Conservation (phyloP, 2,797 vertebrate species). For the Calcarius lapponicus region DNA sequence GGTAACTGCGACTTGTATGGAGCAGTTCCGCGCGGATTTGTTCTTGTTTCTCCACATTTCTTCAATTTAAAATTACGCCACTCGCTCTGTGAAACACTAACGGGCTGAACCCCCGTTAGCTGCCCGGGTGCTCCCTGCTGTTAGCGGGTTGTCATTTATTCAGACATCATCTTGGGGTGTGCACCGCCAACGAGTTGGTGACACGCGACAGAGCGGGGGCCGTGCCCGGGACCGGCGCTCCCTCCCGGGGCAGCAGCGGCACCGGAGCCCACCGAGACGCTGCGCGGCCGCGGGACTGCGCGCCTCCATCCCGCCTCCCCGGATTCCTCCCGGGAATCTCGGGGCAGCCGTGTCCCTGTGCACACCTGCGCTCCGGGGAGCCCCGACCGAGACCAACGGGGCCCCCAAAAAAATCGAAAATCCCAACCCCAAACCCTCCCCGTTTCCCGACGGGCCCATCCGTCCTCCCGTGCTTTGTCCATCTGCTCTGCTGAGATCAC, state of each 20-base stretch:
- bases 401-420: fast-evolving
- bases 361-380: not conserved
- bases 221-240: too few species aligned
- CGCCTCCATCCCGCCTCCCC: not conserved
- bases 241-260: not conserved
- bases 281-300: not conserved
- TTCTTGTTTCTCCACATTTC: not conserved
- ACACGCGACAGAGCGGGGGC: not conserved
- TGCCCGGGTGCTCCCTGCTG: not conserved
- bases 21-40: not conserved
- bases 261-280: not conserved
- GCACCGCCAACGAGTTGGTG: not conserved
- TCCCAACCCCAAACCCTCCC: not conserved
- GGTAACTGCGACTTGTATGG: not conserved
- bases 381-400: not conserved
- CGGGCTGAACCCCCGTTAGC: not conserved
- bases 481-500: not conserved
- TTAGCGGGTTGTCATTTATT: not conserved
- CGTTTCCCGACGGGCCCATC: not conserved
- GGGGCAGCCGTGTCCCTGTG: not conserved
- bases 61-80: not conserved
- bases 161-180: fast-evolving
- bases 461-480: not conserved
- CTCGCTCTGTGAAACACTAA: not conserved
- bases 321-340: not conserved